phyloP scores from a whole-genome alignment of 2,113 vertebrate species.

The Saguinus imperator region DNA sequence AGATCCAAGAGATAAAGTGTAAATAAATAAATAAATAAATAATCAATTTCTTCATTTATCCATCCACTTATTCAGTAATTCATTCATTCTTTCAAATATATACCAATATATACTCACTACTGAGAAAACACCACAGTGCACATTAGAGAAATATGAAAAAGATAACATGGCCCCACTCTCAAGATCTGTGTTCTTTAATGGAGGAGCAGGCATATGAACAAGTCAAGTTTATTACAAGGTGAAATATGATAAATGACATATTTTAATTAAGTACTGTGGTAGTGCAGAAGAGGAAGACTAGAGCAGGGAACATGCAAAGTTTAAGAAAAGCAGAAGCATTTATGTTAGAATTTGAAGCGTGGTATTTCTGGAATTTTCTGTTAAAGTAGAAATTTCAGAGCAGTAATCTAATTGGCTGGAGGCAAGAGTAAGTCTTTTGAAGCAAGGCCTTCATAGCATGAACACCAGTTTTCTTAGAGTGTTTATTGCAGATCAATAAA shows the following conservation, averaged over 20 bases:
- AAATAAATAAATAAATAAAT: neutral
- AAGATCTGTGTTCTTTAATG: neutral
- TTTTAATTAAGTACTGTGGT: neutral
- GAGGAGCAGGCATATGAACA: neutral
- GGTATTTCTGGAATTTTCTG: neutral
- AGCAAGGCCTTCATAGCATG: neutral
- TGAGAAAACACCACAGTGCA: neutral
- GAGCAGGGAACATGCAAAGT: neutral
- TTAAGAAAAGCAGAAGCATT: neutral
- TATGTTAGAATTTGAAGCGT: neutral
- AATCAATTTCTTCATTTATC: neutral
- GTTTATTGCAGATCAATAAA: slow-evolving; percentile 4
- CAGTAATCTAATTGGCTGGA: neutral
- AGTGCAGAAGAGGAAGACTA: neutral
- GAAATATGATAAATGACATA: neutral
- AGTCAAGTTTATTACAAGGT: neutral
- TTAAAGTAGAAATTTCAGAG: neutral
- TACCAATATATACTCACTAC: neutral
- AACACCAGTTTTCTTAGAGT: neutral
- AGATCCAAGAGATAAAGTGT: neutral
- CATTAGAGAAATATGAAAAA: neutral
- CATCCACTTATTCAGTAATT: neutral
- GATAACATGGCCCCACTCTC: neutral
- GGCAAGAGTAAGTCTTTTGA: neutral
- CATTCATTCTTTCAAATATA: neutral